A percentile compares a stretch with the other conserved stretches of the same genome.
Conservation (phyloP, 2,113 vertebrate species). For the Myotis brandtii region DNA sequence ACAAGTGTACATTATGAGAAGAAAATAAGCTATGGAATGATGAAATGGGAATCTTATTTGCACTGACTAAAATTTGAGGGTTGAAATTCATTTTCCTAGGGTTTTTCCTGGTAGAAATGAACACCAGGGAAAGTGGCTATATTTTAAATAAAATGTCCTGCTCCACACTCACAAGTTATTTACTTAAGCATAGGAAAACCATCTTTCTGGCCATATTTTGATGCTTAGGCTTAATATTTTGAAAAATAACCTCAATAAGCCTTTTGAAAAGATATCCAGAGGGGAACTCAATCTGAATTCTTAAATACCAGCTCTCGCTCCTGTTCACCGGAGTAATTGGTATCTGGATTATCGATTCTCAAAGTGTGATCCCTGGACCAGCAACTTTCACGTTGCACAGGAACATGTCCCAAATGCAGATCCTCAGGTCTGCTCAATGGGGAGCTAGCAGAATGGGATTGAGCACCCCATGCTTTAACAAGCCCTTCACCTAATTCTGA, state of each 20-base stretch:
- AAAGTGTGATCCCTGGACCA: not conserved
- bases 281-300: not conserved
- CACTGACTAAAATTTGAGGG: not conserved
- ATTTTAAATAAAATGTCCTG: slow-evolving; percentile 28
- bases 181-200: not conserved
- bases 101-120: not conserved
- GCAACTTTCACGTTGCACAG: not conserved
- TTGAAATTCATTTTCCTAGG: not conserved
- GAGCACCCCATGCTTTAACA: not conserved
- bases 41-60: not conserved
- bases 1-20: not conserved
- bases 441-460: not conserved
- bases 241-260: not conserved
- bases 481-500: not conserved
- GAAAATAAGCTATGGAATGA: not conserved
- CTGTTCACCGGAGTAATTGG: not conserved
- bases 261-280: slow-evolving; percentile 10
- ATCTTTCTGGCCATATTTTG: not conserved
- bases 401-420: not conserved
- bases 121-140: not conserved
- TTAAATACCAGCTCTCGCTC: not conserved
- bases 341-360: not conserved
- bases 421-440: not conserved
- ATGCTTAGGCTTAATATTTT: slow-evolving; percentile 28
- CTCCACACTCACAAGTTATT: not conserved